phyloP scores from a whole-genome alignment of 2,113 vertebrate species.

The Megaceryle maxima region DNA sequence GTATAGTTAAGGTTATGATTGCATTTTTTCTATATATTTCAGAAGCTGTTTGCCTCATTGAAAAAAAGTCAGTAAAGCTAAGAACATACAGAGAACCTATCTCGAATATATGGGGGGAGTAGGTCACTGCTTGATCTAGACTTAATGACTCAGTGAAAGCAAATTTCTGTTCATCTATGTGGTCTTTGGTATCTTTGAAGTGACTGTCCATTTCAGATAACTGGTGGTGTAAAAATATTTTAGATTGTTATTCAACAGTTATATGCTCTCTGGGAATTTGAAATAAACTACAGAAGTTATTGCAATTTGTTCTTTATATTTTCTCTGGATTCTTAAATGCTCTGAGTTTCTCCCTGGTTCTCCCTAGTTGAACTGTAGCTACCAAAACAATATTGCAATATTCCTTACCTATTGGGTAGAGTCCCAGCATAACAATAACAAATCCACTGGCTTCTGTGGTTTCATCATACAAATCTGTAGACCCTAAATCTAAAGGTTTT shows the following conservation, averaged over 20 bases:
- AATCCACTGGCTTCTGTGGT: background rate
- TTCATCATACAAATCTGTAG: background rate
- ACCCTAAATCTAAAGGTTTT: background rate
- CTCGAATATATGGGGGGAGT: background rate
- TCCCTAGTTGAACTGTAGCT: background rate
- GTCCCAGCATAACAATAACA: background rate
- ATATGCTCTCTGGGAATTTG: background rate
- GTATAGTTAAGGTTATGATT: background rate
- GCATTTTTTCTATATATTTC: background rate
- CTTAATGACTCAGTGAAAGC: background rate
- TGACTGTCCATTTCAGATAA: background rate
- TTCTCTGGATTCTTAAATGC: background rate
- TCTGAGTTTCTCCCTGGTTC: background rate
- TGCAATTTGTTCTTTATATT: slow-evolving; percentile 3
- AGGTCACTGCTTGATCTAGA: background rate
- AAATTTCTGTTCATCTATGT: background rate
- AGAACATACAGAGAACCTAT: background rate
- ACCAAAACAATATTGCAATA: slow-evolving; percentile 16
- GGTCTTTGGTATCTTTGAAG: background rate
- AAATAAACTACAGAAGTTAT: background rate
- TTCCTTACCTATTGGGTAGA: background rate
- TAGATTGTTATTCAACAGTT: background rate
- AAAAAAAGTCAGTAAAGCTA: background rate
- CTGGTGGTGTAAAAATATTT: background rate
- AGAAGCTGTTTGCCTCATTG: background rate